Conservation (phyloP, 2,888 invertebrate species). For the Lycaena phlaeas region DNA sequence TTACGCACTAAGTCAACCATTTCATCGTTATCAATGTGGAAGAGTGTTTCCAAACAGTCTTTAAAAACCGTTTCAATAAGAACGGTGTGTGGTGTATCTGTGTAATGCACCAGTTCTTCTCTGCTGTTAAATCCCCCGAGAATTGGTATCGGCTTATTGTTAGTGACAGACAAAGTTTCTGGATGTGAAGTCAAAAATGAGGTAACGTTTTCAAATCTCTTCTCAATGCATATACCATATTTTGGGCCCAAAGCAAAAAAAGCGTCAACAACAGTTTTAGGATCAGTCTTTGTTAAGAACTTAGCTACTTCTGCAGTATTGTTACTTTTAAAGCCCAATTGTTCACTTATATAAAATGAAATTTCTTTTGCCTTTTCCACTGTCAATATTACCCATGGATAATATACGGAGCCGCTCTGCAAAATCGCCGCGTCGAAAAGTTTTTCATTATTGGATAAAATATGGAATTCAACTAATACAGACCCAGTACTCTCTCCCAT, state of each 20-base stretch:
- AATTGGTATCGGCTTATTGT: background rate
- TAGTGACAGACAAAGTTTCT: background rate
- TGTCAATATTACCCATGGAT: conserved; percentile 7
- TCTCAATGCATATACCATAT: conserved; percentile 4
- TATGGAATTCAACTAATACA: conserved; percentile 31
- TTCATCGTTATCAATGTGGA: background rate
- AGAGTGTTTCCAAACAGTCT: background rate
- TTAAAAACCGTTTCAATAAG: background rate
- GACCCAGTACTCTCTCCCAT: conserved; percentile 41
- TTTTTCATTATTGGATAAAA: conserved; percentile 30
- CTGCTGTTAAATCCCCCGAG: background rate
- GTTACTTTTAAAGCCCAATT: background rate
- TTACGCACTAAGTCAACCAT: conserved; percentile 14
- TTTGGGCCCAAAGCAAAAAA: background rate
- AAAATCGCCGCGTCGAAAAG: conserved; percentile 35
- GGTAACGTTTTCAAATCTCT: conserved; percentile 2
- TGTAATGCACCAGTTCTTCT: background rate
- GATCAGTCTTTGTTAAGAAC: background rate
- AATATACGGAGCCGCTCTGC: conserved; percentile 33
- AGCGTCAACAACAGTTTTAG: background rate
- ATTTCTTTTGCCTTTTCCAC: background rate
- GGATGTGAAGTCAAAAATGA: background rate
- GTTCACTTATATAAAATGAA: background rate
- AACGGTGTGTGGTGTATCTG: background rate
- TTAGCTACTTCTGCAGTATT: background rate